Evolutionary conservation across 1,140 invertebrate species (phyloP).

Genomic region (Stegodyphus dumicola): DNA sequence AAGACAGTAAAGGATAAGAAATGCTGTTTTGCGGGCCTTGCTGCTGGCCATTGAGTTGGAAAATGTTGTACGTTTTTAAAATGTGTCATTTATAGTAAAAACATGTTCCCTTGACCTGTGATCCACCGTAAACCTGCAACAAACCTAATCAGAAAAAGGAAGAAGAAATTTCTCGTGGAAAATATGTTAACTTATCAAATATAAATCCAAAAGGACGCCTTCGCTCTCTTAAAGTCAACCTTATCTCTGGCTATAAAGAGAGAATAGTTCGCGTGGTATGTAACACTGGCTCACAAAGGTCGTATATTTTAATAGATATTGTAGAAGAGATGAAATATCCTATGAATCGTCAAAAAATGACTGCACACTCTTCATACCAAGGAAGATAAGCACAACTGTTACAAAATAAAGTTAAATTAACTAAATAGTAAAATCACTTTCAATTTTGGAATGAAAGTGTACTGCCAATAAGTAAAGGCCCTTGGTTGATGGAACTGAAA

Average conservation of each 20-base stretch:
- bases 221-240: background rate
- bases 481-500: too few relatives aligned
- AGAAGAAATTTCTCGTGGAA: background rate
- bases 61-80: background rate
- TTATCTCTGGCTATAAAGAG: background rate
- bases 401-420: background rate
- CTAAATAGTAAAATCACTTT: background rate
- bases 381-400: too few relatives aligned
- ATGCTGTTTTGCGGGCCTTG: too few relatives aligned
- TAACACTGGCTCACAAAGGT: background rate
- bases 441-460: background rate
- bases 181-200: background rate
- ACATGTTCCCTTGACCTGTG: background rate
- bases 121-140: background rate
- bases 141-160: background rate
- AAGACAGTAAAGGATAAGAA: background rate
- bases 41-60: background rate
- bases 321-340: background rate
- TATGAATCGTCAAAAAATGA: background rate
- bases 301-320: background rate
- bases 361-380: background rate
- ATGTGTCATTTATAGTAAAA: background rate
- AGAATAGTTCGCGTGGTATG: background rate
- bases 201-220: background rate
- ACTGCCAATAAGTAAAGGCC: too few relatives aligned